Conservation (phyloP, 2,113 vertebrate genomes). For the Cettia cetti region DNA sequence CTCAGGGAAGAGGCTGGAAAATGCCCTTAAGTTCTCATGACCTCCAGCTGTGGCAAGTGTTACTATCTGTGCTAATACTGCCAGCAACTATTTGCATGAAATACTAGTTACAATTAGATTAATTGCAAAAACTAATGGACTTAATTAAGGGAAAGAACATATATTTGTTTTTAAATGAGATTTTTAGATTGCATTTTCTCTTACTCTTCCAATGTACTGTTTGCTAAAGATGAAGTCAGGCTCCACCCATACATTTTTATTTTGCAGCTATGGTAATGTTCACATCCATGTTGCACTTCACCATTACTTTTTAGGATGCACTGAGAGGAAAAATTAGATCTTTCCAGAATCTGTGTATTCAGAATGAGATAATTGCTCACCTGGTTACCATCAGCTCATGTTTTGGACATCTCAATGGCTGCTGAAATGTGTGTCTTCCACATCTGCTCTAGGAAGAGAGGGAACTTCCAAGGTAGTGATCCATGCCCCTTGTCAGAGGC, state of each 20-base stretch:
- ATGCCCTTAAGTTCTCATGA: not conserved
- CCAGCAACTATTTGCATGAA: not conserved
- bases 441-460: not conserved
- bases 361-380: not conserved
- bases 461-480: fast-evolving
- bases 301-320: not conserved
- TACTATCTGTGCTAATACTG: not conserved
- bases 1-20: conserved; percentile 18
- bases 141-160: not conserved
- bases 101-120: not conserved
- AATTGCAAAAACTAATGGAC: not conserved
- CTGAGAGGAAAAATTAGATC: not conserved
- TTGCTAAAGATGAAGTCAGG: not conserved
- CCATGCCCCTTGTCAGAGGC: fast-evolving
- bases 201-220: not conserved
- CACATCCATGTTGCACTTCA: not conserved
- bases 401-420: not conserved
- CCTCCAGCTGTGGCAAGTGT: not conserved
- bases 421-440: not conserved
- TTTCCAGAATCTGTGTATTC: not conserved
- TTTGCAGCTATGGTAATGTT: not conserved
- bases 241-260: not conserved
- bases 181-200: not conserved
- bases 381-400: not conserved
- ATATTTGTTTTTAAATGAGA: not conserved